phyloP scores from a whole-genome alignment of 2,113 vertebrate genomes.

The Calidris pygmaea region DNA sequence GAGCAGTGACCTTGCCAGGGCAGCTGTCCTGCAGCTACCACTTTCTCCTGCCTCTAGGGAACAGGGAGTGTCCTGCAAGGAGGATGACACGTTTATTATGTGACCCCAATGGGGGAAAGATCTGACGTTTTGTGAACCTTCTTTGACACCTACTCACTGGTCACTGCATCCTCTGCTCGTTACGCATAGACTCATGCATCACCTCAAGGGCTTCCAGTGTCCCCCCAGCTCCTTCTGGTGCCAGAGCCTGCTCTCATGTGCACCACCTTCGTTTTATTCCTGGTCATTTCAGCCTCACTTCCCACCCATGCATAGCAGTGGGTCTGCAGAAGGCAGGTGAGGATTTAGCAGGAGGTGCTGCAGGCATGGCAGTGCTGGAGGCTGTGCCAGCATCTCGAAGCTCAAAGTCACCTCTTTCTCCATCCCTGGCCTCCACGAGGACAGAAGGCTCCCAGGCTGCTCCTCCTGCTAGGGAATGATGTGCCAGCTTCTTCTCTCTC shows the following conservation, averaged over 20 bases:
- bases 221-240: neutral
- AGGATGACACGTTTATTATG: neutral
- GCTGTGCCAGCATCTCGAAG: neutral
- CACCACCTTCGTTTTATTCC: neutral
- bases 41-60: neutral
- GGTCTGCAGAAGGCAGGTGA: neutral
- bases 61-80: neutral
- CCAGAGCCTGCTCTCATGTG: neutral
- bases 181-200: neutral
- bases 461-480: neutral
- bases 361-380: neutral
- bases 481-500: neutral
- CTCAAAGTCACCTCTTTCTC: neutral
- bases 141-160: neutral
- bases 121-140: neutral
- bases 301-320: no score
- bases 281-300: neutral
- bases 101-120: neutral
- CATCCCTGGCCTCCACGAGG: neutral
- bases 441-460: neutral
- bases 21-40: neutral
- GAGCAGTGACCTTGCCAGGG: accelerated
- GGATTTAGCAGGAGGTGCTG: neutral
- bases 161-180: neutral
- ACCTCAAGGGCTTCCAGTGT: neutral